A percentile compares a stretch with the other conserved stretches of the same genome.
phyloP scores from a whole-genome alignment of 2,797 vertebrate genomes.

The Meriones psammophilus region DNA sequence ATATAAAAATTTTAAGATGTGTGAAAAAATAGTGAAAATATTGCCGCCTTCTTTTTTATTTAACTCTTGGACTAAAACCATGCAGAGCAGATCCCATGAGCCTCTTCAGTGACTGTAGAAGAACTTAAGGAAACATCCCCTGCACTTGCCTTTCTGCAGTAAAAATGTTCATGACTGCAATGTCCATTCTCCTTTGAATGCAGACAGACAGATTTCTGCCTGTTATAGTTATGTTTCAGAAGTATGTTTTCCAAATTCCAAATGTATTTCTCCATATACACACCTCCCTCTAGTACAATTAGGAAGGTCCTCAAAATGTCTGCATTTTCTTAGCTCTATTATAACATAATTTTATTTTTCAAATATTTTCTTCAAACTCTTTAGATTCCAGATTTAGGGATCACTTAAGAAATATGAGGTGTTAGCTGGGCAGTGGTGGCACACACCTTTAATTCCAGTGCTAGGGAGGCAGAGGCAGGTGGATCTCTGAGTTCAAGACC shows the following conservation, averaged over 20 bases:
- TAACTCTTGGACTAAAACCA: constrained; percentile 82
- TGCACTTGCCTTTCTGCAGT: no score
- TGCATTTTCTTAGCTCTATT: constrained; percentile 79
- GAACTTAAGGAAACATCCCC: constrained; percentile 84
- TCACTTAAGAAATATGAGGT: neutral
- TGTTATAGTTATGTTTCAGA: no score
- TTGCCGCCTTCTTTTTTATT: neutral
- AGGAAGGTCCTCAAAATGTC: constrained; percentile 71
- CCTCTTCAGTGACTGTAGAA: constrained; percentile 82
- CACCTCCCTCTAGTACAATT: neutral
- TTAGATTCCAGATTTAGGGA: constrained; percentile 46
- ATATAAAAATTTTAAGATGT: constrained; percentile 55
- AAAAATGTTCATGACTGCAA: no score
- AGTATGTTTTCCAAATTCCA: no score
- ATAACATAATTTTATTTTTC: constrained; percentile 71
- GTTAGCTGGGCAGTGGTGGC: no score
- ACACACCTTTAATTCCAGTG: no score
- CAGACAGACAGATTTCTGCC: no score
- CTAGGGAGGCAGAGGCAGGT: no score
- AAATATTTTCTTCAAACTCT: neutral
- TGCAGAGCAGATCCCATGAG: constrained; percentile 74
- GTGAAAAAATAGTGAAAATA: constrained; percentile 50
- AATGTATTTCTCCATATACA: constrained; percentile 46
- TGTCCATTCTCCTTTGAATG: no score
- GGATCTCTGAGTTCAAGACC: no score